Conservation (phyloP, 1,140 invertebrate genomes). For the Panagrolaimus sp. region DNA sequence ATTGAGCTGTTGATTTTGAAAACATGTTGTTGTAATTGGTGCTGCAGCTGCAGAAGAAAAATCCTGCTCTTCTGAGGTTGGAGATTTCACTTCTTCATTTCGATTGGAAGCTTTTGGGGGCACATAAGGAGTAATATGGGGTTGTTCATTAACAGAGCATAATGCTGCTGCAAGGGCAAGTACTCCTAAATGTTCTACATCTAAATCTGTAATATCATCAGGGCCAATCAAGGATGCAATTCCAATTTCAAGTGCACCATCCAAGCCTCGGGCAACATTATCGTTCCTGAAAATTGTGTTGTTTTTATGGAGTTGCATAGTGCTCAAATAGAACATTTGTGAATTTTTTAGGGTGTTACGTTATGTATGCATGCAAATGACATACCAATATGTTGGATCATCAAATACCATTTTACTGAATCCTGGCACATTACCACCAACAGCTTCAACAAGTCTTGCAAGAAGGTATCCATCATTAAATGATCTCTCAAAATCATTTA, state of each 20-base stretch:
- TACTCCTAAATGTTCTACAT: slow-evolving; percentile 86
- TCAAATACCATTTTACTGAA: slow-evolving; percentile 47
- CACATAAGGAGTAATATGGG: slow-evolving; percentile 27
- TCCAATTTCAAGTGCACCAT: slow-evolving; percentile 53
- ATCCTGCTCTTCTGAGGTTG: too few relatives aligned
- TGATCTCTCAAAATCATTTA: slow-evolving; percentile 59
- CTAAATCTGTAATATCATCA: slow-evolving; percentile 84
- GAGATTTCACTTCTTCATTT: background rate
- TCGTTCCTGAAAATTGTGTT: too few relatives aligned
- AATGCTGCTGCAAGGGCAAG: slow-evolving; percentile 43
- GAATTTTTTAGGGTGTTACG: too few relatives aligned
- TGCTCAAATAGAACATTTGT: too few relatives aligned
- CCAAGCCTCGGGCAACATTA: slow-evolving; percentile 58
- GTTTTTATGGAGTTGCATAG: too few relatives aligned
- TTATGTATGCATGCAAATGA: too few relatives aligned
- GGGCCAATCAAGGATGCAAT: slow-evolving; percentile 61
- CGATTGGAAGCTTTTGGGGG: slow-evolving; percentile 1
- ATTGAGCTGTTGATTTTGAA: slow-evolving; percentile 53
- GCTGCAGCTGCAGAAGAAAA: too few relatives aligned
- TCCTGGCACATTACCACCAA: slow-evolving; percentile 66
- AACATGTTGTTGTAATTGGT: slow-evolving; percentile 24
- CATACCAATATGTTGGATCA: slow-evolving; percentile 29
- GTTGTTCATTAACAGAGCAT: slow-evolving; percentile 22
- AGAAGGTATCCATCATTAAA: slow-evolving; percentile 88
- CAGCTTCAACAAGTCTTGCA: slow-evolving; percentile 75